These are phyloP conservation scores for Agrotis puta DNA, from an alignment of 2,888 invertebrate genomes.

Conservation along the genomic window DNA sequence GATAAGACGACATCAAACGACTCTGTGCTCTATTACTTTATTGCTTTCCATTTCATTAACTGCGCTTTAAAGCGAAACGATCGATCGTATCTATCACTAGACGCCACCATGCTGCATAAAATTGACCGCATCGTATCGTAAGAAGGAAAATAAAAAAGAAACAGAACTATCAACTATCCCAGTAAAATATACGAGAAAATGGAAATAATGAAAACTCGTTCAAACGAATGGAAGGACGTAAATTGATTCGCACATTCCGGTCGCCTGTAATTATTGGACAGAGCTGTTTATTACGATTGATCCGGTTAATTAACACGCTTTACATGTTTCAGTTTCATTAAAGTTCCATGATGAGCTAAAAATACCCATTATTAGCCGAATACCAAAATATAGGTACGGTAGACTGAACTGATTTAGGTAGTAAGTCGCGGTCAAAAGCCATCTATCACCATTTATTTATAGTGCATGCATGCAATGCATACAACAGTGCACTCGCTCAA, in stretches of 20 bases:
- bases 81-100: constrained; percentile 29
- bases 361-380: no score
- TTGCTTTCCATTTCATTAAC: constrained; percentile 29
- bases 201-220: constrained; percentile 19
- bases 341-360: not conserved
- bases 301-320: not conserved
- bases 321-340: not conserved
- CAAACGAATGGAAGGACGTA: constrained; percentile 8
- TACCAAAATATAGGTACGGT: no score
- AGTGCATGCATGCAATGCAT: constrained; percentile 3
- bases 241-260: constrained; percentile 22
- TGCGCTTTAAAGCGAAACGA: constrained; percentile 30
- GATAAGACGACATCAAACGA: constrained; percentile 15
- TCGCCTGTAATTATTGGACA: constrained; percentile 16
- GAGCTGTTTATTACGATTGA: constrained; percentile 14
- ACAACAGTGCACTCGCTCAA: constrained; percentile 17
- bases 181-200: constrained; percentile 34
- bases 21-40: constrained; percentile 28
- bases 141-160: constrained; percentile 28
- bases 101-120: constrained; percentile 25
- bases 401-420: not conserved
- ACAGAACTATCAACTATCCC: constrained; percentile 22
- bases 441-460: not conserved
- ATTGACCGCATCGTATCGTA: constrained; percentile 9
- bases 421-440: not conserved